Evolutionary conservation across 2,113 vertebrate species (phyloP).

Genomic region (Eulemur rufifrons): DNA sequence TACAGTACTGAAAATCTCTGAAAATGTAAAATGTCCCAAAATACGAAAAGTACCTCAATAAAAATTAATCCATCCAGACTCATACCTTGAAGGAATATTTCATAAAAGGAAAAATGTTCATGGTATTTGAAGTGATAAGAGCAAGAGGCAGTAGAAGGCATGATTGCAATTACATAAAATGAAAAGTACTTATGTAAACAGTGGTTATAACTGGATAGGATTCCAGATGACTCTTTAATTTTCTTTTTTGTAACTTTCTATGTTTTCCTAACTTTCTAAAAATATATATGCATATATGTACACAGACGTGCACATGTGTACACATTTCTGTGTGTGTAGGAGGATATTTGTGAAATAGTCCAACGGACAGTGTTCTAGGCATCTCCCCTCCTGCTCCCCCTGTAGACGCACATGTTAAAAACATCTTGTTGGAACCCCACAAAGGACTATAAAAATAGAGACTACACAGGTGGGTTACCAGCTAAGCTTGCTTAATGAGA

Average conservation of each 20-base stretch:
- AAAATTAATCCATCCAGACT: background rate
- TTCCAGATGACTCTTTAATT: background rate
- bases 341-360: constrained; percentile 16
- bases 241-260: background rate
- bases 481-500: constrained; percentile 81
- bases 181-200: background rate
- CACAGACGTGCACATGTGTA: background rate
- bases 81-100: background rate
- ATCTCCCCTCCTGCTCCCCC: background rate
- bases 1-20: background rate
- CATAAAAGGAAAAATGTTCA: background rate
- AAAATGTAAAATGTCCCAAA: background rate
- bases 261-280: background rate
- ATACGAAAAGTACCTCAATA: background rate
- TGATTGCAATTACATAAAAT: background rate
- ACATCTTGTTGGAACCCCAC: constrained; percentile 61
- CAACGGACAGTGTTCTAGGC: background rate
- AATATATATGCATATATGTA: background rate
- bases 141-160: background rate
- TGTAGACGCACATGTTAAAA: constrained; percentile 36
- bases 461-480: constrained; percentile 77
- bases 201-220: background rate
- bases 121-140: background rate
- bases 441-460: constrained; percentile 74
- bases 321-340: background rate